Percentiles rank a stretch among this genome's conserved stretches.
phyloP scores from a whole-genome alignment of 2,113 vertebrate species.

The Amphiprion percula region DNA sequence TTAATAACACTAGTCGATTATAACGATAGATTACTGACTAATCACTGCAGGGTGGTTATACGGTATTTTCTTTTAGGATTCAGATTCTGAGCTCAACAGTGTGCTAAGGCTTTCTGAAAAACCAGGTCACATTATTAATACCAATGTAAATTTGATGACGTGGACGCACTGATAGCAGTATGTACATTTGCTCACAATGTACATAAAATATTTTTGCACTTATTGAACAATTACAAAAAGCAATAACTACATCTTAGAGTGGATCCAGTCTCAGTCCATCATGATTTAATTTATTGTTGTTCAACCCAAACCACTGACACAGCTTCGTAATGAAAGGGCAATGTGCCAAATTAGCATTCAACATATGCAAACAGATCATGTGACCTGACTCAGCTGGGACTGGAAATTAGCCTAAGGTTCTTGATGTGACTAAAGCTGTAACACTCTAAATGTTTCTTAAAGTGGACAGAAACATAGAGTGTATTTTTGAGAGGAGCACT shows the following conservation, averaged over 20 bases:
- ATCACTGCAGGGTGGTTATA: background rate
- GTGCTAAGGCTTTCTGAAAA: background rate
- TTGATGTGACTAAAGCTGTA: constrained; percentile 7
- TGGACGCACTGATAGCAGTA: too few species aligned
- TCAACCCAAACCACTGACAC: background rate
- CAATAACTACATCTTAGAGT: background rate
- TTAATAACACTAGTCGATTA: background rate
- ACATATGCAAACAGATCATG: constrained; percentile 20
- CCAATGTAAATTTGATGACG: too few species aligned
- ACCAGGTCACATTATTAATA: too few species aligned
- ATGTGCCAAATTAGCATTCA: background rate
- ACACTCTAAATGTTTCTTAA: background rate
- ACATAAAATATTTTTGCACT: background rate
- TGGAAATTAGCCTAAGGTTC: constrained; percentile 7
- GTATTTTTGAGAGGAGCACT: background rate
- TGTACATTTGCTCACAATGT: background rate
- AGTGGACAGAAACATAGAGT: background rate
- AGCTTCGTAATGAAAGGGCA: background rate
- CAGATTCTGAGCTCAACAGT: background rate
- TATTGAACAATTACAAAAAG: background rate
- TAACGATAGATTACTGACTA: background rate
- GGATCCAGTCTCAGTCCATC: background rate
- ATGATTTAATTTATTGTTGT: too few species aligned
- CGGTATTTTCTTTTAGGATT: constrained; percentile 2
- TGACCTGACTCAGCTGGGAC: background rate